phyloP scores from a whole-genome alignment of 1,140 invertebrate species.

The Heterodera carotae region DNA sequence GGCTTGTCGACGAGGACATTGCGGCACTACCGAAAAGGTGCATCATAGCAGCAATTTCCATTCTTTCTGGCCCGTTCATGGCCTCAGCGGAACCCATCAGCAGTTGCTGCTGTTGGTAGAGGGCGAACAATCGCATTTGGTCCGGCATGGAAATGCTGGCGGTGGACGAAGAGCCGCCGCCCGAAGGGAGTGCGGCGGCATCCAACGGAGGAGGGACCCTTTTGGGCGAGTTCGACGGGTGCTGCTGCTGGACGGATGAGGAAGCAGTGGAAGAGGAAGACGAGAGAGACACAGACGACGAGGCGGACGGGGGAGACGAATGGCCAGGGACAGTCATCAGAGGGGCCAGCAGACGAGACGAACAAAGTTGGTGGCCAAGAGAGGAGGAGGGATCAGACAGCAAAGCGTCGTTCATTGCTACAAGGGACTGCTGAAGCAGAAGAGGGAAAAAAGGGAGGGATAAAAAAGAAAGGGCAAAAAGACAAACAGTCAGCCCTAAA shows the following conservation, averaged over 20 bases:
- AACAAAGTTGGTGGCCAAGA: background rate
- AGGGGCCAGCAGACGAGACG: background rate
- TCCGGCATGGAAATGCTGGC: background rate
- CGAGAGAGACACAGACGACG: background rate
- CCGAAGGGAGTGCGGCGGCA: background rate
- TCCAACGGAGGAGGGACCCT: background rate
- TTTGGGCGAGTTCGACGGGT: conserved; percentile 3
- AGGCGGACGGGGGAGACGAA: background rate
- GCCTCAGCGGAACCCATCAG: background rate
- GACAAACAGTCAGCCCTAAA: background rate
- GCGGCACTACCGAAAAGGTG: background rate
- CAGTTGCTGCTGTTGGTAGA: background rate
- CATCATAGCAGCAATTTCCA: conserved; percentile 10
- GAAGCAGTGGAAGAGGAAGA: background rate
- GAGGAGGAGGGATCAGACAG: background rate
- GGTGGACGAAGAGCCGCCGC: background rate
- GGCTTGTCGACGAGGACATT: background rate
- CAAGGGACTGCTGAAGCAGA: background rate
- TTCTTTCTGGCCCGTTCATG: background rate
- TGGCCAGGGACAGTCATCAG: background rate
- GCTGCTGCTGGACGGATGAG: background rate
- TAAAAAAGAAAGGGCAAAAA: background rate
- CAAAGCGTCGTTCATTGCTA: conserved; percentile 24
- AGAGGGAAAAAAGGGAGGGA: background rate
- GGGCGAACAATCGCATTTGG: conserved; percentile 1